Conservation (phyloP, 92 coral and sea anemone genomes). For the Epizoanthus ramosus region DNA sequence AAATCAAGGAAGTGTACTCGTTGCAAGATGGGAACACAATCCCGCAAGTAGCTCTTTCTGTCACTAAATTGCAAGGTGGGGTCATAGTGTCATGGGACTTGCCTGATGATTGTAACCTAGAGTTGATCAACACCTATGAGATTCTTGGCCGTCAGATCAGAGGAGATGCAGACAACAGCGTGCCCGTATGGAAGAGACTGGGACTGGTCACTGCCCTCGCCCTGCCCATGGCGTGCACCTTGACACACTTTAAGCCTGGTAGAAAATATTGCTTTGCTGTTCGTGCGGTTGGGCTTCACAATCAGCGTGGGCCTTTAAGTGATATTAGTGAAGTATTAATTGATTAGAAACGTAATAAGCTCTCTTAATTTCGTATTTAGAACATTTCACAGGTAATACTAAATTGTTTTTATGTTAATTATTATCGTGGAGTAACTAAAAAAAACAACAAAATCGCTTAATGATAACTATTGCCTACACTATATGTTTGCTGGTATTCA, state of each 20-base stretch:
- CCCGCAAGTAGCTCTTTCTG: conserved; percentile 13
- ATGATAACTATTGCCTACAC: too few relatives aligned
- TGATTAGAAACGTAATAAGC: background rate
- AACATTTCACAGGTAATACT: too few relatives aligned
- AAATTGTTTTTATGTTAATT: too few relatives aligned
- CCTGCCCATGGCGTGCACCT: conserved; percentile 28
- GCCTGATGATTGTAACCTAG: conserved; percentile 1
- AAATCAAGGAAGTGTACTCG: conserved; percentile 31
- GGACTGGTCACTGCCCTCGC: conserved; percentile 21
- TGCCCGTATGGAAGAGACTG: conserved; percentile 22
- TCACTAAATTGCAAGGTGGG: conserved; percentile 14
- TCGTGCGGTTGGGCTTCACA: conserved; percentile 23
- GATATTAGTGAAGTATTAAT: conserved; percentile 21
- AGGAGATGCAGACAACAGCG: background rate
- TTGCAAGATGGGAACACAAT: background rate
- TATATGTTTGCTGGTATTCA: too few relatives aligned
- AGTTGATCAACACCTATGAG: conserved; percentile 18
- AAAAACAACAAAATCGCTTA: too few relatives aligned
- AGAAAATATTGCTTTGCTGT: conserved; percentile 27
- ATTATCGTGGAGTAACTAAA: too few relatives aligned
- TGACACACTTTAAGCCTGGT: conserved; percentile 25
- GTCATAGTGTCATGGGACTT: conserved; percentile 23
- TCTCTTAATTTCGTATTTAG: too few relatives aligned
- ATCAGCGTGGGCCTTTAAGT: conserved; percentile 34
- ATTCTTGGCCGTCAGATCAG: conserved; percentile 24